Evolutionary conservation across 2,113 vertebrate species (phyloP), one percentile per base, ranked within the genome.

Genomic region (Silurus asotus): DNA sequence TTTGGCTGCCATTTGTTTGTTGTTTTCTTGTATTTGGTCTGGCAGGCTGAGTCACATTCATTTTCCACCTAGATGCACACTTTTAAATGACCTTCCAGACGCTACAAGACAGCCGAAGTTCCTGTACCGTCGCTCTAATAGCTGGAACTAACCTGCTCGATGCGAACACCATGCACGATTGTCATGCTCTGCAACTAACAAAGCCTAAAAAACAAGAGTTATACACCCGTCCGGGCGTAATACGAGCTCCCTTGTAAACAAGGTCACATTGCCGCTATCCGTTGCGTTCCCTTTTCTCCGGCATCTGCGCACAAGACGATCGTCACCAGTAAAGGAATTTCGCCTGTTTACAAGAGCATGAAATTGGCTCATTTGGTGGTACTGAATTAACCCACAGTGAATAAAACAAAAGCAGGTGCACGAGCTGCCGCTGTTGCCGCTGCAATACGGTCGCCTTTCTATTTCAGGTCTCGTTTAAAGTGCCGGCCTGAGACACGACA

Each of bases 361-460:
- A 89, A 90, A 90, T 90, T 87, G 88, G 82, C 82, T 89, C 80
- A 84, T 91, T 90, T 88, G 87, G 88, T 83, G 79, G 84, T 88
- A 89, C 62, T 76, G 87, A 91, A 90, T 89, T 85, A 83, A 91
- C 88, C 88, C 87, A 76, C 53, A 61, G 89, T 49, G 86, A 83
- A 88, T 91, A 91, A 90, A 90, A 90, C 90, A 90, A 87, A 81
- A 89, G 87, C 65, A 81, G 69, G 83, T 62, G 74, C 78, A 48
- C 49, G 82, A 81, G 65, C 62, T 76, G 85, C 59, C 28, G 61
- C 81, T 86, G 28, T 37, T 37, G 28, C 28, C 37, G 61, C 59
- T 8, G 59, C 82, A 58, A 72, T 58, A 83, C 58, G 72, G 77
- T 67, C 65, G 82, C 45, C 49, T 45, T 76, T 88, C 80, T 85